Evolutionary conservation across 1,140 invertebrate genomes (phyloP), one percentile per base, ranked within the genome.

Genomic region (Tenebrio molitor): DNA sequence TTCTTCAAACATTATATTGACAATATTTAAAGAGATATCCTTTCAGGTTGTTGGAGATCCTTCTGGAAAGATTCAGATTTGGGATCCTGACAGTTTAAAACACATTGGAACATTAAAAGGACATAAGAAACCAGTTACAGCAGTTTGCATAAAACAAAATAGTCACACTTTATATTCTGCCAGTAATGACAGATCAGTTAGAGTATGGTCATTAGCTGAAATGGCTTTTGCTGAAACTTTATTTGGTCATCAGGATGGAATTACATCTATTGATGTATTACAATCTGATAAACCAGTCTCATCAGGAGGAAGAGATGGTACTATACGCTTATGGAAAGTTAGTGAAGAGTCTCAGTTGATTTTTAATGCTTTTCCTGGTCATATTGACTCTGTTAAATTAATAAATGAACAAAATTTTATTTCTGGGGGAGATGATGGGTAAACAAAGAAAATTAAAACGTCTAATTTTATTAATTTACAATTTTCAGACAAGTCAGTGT

Each of bases 201-300:
- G 93, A 86, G 91, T 97, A 21, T 99, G 97, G 97, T 96, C 93
- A 76, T 85, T 98, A 15, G 94, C 96, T 87, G 96, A 98, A 81
- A 95, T 97, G 93, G 90, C 92, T 6, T 99, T 97, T 85, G 92
- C 98, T 5, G 97, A 99, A 87, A 96, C 95, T 67, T 85, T 99
- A 86, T 97, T 95, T 87, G 97, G 97, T 8, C 97, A 99, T 85
- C 93, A 97, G 82, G 91, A 90, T 77, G 84, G 86, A n/a, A 91
- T 98, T 1, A 95, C 93, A 4, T 90, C 89, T n/a, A 93, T 99
- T 50, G 97, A 99, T 86, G 91, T 93, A 1, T 81, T 96, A 39
- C 87, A 89, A 42, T 87, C 92, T 74, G 96, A 98, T 79, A 86
- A 95, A 71, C 94, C 94, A 1, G 89, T 99, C 0, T 95, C 96